Percentiles rank a stretch among this genome's conserved stretches.
phyloP scores from a whole-genome alignment of 2,113 vertebrate species.

The Phoenicopterus ruber region DNA sequence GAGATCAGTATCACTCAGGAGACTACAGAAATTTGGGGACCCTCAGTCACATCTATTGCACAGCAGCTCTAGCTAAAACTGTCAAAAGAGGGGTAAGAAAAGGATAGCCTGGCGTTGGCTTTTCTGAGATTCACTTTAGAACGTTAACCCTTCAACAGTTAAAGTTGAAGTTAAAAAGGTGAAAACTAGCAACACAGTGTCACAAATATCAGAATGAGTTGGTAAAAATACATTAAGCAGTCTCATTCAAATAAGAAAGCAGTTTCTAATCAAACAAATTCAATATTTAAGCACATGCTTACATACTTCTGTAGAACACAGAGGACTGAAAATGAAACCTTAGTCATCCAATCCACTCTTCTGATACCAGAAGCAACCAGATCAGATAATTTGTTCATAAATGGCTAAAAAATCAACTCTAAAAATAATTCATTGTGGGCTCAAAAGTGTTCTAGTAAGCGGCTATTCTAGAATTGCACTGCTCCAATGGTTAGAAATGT shows the following conservation, averaged over 20 bases:
- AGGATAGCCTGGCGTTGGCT: neutral
- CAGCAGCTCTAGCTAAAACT: neutral
- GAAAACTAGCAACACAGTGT: neutral
- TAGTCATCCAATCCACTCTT: neutral
- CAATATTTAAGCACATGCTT: neutral
- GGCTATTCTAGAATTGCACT: neutral
- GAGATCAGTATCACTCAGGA: constrained; percentile 1
- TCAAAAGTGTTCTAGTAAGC: neutral
- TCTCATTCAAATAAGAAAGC: neutral
- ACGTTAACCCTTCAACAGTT: neutral
- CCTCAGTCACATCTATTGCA: neutral
- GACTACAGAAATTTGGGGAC: neutral
- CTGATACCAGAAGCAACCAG: neutral
- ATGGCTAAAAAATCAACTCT: neutral
- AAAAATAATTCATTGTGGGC: neutral
- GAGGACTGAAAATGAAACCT: neutral
- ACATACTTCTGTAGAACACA: neutral
- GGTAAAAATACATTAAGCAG: neutral
- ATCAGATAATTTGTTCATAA: neutral
- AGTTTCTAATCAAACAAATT: neutral
- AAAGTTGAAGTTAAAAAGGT: neutral
- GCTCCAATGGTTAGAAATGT: neutral
- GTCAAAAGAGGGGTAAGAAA: neutral
- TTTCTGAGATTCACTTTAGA: neutral
- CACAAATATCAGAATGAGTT: neutral